Percentiles rank a stretch among this genome's conserved stretches.
Evolutionary conservation across 2,113 vertebrate species (phyloP).

Genomic region (Heterocephalus glaber): DNA sequence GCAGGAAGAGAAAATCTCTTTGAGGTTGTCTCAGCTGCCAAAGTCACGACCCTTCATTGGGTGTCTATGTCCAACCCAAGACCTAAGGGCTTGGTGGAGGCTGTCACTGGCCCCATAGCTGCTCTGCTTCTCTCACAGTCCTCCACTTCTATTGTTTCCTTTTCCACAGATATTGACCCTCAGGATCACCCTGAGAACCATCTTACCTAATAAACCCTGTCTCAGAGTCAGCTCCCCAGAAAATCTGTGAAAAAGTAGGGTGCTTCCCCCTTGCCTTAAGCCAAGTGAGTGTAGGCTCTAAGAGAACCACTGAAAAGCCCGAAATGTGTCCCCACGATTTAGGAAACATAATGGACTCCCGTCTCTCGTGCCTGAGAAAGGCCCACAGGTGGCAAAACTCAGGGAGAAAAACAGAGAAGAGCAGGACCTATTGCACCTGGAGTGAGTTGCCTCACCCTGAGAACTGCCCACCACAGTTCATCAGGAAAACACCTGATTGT

Average conservation of each 20-base stretch:
- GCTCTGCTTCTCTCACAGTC: fast-evolving
- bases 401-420: not conserved
- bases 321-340: not conserved
- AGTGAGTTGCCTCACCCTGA: not conserved
- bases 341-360: not conserved
- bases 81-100: not conserved
- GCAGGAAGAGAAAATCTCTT: not conserved
- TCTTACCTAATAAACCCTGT: not conserved
- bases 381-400: not conserved
- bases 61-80: not conserved
- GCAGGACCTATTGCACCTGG: not conserved
- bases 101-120: too few species aligned
- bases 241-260: not conserved
- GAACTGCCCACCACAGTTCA: not conserved
- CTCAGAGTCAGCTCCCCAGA: not conserved
- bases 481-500: not conserved
- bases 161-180: not conserved
- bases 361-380: not conserved
- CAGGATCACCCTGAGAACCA: not conserved
- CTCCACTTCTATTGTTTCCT: not conserved
- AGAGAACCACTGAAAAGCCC: not conserved
- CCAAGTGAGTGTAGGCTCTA: not conserved
- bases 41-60: not conserved
- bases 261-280: not conserved
- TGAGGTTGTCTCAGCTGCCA: not conserved